phyloP scores from a whole-genome alignment of 2,888 invertebrate genomes.

The Meteorus cinctellus region DNA sequence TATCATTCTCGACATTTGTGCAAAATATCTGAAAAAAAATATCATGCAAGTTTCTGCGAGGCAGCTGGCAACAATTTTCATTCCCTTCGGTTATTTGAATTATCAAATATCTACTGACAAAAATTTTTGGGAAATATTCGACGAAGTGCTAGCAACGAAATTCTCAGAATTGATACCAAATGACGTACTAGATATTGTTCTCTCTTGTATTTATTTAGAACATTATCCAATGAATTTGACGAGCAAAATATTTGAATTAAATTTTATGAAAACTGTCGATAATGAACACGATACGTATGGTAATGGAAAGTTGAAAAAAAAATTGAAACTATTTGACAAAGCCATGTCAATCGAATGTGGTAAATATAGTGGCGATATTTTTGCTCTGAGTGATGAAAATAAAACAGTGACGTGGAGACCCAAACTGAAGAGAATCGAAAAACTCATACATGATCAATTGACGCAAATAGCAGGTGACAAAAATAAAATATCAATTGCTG shows the following conservation, averaged over 20 bases:
- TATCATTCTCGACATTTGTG: constrained; percentile 77
- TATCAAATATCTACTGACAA: constrained; percentile 75
- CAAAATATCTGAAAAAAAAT: constrained; percentile 76
- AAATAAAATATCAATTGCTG: constrained; percentile 74
- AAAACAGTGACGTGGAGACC: constrained; percentile 74
- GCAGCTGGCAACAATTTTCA: constrained; percentile 77
- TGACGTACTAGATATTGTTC: constrained; percentile 77
- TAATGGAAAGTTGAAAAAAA: constrained; percentile 70
- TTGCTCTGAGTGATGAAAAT: constrained; percentile 75
- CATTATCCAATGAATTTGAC: constrained; percentile 79
- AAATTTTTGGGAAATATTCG: constrained; percentile 77
- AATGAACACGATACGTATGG: constrained; percentile 68
- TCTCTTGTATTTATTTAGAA: constrained; percentile 79
- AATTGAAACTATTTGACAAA: constrained; percentile 79
- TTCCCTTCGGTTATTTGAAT: constrained; percentile 78
- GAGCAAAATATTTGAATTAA: constrained; percentile 77
- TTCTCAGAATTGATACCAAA: constrained; percentile 77
- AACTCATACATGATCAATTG: constrained; percentile 74
- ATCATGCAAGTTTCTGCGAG: constrained; percentile 74
- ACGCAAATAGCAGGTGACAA: constrained; percentile 73
- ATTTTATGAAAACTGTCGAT: constrained; percentile 78
- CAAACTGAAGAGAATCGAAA: constrained; percentile 75
- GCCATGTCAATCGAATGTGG: constrained; percentile 79
- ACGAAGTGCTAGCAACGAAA: constrained; percentile 75
- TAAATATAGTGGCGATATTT: constrained; percentile 77